Evolutionary conservation across 2,888 invertebrate genomes (phyloP).

Genomic region (Dysmachus trigonus): DNA sequence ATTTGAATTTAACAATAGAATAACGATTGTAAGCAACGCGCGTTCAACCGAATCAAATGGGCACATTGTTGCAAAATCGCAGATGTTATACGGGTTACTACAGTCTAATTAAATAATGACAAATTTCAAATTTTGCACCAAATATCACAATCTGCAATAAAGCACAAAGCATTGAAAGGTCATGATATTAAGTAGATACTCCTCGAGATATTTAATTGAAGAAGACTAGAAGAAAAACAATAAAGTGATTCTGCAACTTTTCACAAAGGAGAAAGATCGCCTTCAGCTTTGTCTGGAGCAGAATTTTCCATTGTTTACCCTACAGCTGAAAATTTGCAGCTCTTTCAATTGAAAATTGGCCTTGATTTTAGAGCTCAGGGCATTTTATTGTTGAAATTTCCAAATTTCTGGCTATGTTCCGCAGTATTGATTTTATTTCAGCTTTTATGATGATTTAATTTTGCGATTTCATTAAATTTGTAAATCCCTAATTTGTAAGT

Average conservation of each 20-base stretch:
- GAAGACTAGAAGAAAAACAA: background rate
- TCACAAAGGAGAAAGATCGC: background rate
- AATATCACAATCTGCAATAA: background rate
- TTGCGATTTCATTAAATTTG: background rate
- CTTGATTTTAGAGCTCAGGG: background rate
- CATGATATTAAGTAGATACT: background rate
- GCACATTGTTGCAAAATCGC: background rate
- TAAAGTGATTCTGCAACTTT: background rate
- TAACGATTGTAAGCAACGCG: background rate
- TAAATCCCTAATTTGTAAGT: background rate
- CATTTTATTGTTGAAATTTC: background rate
- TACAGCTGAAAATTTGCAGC: background rate
- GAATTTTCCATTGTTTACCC: background rate
- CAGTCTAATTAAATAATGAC: background rate
- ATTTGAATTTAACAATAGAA: background rate
- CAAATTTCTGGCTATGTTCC: background rate
- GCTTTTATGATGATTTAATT: background rate
- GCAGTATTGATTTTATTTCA: background rate
- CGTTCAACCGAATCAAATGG: background rate
- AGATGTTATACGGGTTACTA: background rate
- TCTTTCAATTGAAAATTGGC: background rate
- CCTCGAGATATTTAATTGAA: background rate
- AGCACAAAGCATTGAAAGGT: background rate
- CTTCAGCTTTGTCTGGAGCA: background rate
- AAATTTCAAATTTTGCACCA: background rate